Percentiles rank a stretch among this genome's conserved stretches.
phyloP scores from a whole-genome alignment of 2,113 vertebrate species.

The Cottus gobio region DNA sequence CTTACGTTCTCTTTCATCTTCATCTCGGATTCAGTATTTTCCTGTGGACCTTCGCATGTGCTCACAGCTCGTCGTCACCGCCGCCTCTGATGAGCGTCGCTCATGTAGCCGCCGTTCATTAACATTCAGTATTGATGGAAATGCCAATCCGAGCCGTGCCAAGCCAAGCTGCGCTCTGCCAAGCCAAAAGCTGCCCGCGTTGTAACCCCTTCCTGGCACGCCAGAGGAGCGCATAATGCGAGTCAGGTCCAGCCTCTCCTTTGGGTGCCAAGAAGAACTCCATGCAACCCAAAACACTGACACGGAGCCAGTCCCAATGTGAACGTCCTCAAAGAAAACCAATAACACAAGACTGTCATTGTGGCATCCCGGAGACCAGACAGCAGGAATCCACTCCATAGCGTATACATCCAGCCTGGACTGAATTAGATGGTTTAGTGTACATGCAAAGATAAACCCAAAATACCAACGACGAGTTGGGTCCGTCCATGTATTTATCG shows the following conservation, averaged over 20 bases:
- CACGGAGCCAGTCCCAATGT: slow-evolving; percentile 71
- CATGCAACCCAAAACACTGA: slow-evolving; percentile 76
- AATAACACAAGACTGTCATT: slow-evolving; percentile 81
- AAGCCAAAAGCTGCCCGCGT: slow-evolving; percentile 74
- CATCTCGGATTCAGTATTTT: slow-evolving; percentile 12
- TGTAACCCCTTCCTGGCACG: slow-evolving; percentile 71
- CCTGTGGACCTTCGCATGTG: slow-evolving; percentile 16
- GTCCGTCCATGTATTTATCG: slow-evolving; percentile 42
- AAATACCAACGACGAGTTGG: slow-evolving; percentile 54
- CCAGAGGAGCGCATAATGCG: slow-evolving; percentile 63
- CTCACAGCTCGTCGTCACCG: slow-evolving; percentile 47
- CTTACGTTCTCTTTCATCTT: background rate
- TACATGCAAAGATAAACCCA: slow-evolving; percentile 60
- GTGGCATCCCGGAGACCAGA: slow-evolving; percentile 74
- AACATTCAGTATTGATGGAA: slow-evolving; percentile 74
- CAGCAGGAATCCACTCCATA: slow-evolving; percentile 66
- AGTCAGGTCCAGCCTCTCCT: slow-evolving; percentile 73
- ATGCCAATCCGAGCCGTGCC: slow-evolving; percentile 63
- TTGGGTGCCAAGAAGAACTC: slow-evolving; percentile 80
- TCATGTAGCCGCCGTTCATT: slow-evolving; percentile 71
- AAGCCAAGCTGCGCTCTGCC: slow-evolving; percentile 74
- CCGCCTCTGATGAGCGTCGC: slow-evolving; percentile 58
- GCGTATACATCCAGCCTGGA: slow-evolving; percentile 49
- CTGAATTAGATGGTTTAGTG: slow-evolving; percentile 69
- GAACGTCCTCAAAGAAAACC: slow-evolving; percentile 79